Evolutionary conservation across 2,888 invertebrate genomes (phyloP).

Genomic region (Eupithecia pulchellata): DNA sequence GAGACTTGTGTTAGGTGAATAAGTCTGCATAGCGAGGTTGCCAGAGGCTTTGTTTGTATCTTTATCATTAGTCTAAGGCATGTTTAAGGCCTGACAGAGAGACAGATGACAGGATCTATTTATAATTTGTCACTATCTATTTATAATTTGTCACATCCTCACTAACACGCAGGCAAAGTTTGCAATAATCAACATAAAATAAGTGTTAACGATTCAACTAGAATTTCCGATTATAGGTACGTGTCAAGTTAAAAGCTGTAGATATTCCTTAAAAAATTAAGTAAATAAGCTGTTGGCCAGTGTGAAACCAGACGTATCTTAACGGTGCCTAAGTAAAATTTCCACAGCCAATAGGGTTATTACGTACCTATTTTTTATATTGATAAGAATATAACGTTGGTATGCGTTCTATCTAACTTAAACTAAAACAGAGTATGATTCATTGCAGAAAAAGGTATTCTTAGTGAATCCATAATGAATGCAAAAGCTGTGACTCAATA

Average conservation of each 20-base stretch:
- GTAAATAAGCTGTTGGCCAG: neutral
- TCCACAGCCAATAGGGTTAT: neutral
- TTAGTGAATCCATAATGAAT: slow-evolving; percentile 53
- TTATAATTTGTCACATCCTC: neutral
- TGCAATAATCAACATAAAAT: too few relatives aligned
- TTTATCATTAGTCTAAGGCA: neutral
- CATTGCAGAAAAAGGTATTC: slow-evolving; percentile 44
- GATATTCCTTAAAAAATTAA: neutral
- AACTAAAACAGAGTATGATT: slow-evolving; percentile 34
- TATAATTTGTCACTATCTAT: neutral
- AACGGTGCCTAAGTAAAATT: neutral
- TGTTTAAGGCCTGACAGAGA: neutral
- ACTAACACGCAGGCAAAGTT: neutral
- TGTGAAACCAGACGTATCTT: neutral
- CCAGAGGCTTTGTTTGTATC: neutral
- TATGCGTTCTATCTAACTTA: neutral
- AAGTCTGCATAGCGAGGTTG: neutral
- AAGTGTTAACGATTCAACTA: too few relatives aligned
- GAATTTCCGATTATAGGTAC: too few relatives aligned
- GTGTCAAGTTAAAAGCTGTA: neutral
- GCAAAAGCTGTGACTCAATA: slow-evolving; percentile 53
- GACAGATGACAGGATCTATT: neutral
- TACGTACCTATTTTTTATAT: neutral
- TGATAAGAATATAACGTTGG: neutral
- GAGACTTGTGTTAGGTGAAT: neutral